Percentiles rank a stretch among this genome's conserved stretches.
Conservation (phyloP, 2,888 invertebrate species). For the Anthrax anthrax region DNA sequence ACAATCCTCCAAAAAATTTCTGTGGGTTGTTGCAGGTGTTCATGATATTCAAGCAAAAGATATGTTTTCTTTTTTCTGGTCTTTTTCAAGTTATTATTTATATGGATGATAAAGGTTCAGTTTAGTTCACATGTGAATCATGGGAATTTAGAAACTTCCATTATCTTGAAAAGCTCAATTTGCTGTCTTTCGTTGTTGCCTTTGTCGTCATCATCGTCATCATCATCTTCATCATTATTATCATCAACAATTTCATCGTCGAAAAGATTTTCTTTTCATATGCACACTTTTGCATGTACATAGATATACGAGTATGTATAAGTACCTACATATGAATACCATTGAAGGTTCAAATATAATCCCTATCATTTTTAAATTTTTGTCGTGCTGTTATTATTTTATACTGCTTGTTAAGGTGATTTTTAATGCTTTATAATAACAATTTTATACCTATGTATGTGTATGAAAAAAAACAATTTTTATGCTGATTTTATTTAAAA, state of each 20-base stretch:
- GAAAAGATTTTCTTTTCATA: no score
- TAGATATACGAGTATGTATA: no score
- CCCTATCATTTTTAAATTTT: neutral
- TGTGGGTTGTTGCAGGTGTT: constrained; percentile 8
- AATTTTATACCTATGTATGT: no score
- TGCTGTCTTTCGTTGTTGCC: neutral
- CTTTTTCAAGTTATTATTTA: neutral
- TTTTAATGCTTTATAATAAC: neutral
- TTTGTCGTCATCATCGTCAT: neutral
- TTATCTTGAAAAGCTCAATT: neutral
- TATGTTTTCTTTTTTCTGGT: neutral
- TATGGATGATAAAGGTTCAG: no score
- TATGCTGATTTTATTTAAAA: no score
- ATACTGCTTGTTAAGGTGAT: neutral
- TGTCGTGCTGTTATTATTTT: no score
- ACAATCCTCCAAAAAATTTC: neutral
- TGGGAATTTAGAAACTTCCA: neutral
- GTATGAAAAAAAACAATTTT: no score
- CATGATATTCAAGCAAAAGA: neutral
- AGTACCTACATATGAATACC: no score
- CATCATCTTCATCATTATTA: no score
- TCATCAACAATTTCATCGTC: no score
- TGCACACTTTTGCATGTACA: no score
- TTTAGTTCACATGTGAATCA: neutral
- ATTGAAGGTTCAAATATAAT: neutral